These are phyloP conservation scores for Drosophila nebulosa DNA, from an alignment of 1,140 invertebrate genomes.

Conservation along the genomic window DNA sequence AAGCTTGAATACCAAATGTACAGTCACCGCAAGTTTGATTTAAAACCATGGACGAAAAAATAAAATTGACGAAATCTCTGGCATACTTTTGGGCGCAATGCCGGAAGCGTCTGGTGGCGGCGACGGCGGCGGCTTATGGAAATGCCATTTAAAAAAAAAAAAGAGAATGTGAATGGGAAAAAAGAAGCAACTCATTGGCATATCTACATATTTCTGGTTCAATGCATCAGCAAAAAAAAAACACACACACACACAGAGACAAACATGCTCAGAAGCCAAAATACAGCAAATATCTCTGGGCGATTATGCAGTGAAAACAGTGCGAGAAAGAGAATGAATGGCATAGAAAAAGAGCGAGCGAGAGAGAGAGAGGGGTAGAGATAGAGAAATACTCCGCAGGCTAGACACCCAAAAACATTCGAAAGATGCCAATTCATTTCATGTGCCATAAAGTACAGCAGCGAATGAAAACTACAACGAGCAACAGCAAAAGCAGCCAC, in stretches of 20 bases:
- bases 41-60: constrained; percentile 7
- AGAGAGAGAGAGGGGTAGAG: not conserved
- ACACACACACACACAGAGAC: constrained; percentile 3
- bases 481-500: constrained; percentile 26
- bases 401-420: constrained; percentile 41
- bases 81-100: constrained; percentile 27
- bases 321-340: not conserved
- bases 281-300: constrained; percentile 47
- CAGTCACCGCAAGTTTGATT: not conserved
- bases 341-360: constrained; percentile 14
- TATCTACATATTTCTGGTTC: constrained; percentile 76
- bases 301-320: constrained; percentile 63
- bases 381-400: constrained; percentile 27
- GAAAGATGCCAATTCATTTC: constrained; percentile 75
- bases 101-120: constrained; percentile 5
- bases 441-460: constrained; percentile 58
- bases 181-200: constrained; percentile 51
- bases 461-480: constrained; percentile 8
- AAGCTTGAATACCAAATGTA: not conserved
- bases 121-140: not conserved
- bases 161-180: constrained; percentile 20
- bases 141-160: not conserved
- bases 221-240: constrained; percentile 53
- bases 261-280: constrained; percentile 18
- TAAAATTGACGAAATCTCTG: not conserved